Evolutionary conservation across 2,888 invertebrate species (phyloP).

Genomic region (Masnerella sp.): DNA sequence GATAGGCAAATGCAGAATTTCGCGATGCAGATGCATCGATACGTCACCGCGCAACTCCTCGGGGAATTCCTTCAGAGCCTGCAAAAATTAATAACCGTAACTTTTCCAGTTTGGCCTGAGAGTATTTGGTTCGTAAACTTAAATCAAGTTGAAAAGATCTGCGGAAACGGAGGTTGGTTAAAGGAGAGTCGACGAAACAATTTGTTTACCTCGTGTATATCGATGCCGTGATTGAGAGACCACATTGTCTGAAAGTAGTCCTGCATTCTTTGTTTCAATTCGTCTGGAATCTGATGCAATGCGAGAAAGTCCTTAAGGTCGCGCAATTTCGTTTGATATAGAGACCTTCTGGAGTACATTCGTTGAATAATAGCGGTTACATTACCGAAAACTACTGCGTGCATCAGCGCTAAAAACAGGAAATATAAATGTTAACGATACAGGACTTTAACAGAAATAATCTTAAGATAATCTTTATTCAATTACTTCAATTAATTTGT

Average conservation of each 20-base stretch:
- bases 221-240: conserved; percentile 98
- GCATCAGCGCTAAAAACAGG: conserved; percentile 92
- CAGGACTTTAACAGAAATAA: no score
- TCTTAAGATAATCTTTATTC: no score
- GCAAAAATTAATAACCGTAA: conserved; percentile 7
- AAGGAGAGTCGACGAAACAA: no score
- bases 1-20: conserved; percentile 95
- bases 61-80: conserved; percentile 97
- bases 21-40: conserved; percentile 95
- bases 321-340: conserved; percentile 96
- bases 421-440: not conserved
- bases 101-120: no score
- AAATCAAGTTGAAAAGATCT: no score
- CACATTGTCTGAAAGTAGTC: conserved; percentile 99
- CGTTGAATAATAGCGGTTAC: conserved; percentile 98
- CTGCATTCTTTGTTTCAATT: conserved; percentile 96
- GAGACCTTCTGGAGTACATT: conserved; percentile 95
- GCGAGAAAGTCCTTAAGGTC: conserved; percentile 97
- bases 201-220: conserved; percentile 90
- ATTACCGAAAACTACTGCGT: conserved; percentile 98
- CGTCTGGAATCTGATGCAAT: conserved; percentile 96
- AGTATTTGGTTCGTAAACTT: no score
- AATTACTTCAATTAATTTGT: no score
- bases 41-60: conserved; percentile 97
- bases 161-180: no score